A percentile compares a stretch with the other conserved stretches of the same genome.
Conservation (phyloP, 2,888 invertebrate species). For the Byasa hedistus region DNA sequence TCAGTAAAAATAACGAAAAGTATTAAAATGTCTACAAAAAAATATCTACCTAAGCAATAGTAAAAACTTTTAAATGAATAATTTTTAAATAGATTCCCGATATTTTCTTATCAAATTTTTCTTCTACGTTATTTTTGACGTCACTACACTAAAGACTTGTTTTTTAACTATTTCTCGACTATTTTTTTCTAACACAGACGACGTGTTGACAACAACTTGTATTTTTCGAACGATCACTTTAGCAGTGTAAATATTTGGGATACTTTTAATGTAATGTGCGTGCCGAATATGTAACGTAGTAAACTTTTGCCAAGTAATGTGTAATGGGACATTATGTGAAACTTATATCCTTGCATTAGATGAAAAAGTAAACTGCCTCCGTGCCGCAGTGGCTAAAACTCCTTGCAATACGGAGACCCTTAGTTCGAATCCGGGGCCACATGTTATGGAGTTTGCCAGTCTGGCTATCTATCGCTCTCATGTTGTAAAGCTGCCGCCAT, state of each 20-base stretch:
- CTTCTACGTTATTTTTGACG: background rate
- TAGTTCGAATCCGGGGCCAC: too few relatives aligned
- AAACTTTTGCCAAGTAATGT: slow-evolving; percentile 4
- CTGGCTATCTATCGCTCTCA: too few relatives aligned
- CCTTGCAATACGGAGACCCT: too few relatives aligned
- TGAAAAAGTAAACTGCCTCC: too few relatives aligned
- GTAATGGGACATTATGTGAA: background rate
- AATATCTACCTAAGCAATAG: background rate
- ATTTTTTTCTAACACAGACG: background rate
- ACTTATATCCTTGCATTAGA: background rate
- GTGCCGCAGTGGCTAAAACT: too few relatives aligned
- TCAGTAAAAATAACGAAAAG: background rate
- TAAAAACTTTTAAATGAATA: background rate
- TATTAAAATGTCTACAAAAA: background rate
- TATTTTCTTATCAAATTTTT: slow-evolving; percentile 1
- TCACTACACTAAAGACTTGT: background rate
- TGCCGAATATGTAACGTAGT: slow-evolving; percentile 2
- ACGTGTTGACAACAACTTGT: background rate
- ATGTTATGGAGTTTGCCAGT: too few relatives aligned
- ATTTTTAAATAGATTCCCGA: background rate
- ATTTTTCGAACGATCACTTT: slow-evolving; percentile 11
- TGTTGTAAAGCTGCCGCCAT: too few relatives aligned
- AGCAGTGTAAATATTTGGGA: background rate
- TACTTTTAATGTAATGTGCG: background rate
- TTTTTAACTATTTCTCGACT: background rate